Conservation (phyloP, 2,888 invertebrate genomes). For the Eupithecia abbreviata region DNA sequence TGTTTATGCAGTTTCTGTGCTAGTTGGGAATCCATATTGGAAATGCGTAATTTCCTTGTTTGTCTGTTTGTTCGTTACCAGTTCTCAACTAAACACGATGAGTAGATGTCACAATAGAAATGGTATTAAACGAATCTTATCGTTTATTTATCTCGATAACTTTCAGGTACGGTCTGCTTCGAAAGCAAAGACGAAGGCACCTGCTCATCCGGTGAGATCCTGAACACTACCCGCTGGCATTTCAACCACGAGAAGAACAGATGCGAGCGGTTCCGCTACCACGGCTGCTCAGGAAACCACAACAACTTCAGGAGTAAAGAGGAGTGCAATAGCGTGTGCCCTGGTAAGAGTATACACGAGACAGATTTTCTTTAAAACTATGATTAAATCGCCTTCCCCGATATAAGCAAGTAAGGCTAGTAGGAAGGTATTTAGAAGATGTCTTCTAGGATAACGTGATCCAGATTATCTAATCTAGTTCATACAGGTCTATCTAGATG, state of each 20-base stretch:
- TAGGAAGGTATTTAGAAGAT: not conserved
- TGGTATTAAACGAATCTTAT: not conserved
- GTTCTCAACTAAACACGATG: not conserved
- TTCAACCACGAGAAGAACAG: slow-evolving; percentile 91
- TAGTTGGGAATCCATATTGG: no score
- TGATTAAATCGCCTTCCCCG: not conserved
- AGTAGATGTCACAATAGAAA: not conserved
- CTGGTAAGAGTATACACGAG: slow-evolving; percentile 77
- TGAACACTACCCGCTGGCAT: slow-evolving; percentile 85
- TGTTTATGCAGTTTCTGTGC: no score
- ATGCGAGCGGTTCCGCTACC: slow-evolving; percentile 88
- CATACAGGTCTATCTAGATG: not conserved
- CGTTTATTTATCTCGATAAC: slow-evolving; percentile 74
- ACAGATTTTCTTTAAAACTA: not conserved
- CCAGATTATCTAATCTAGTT: not conserved
- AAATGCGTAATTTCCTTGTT: no score
- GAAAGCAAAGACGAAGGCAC: slow-evolving; percentile 86
- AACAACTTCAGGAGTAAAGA: slow-evolving; percentile 93
- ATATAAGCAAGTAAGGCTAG: not conserved
- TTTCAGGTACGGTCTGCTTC: slow-evolving; percentile 90
- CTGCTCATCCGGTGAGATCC: slow-evolving; percentile 75
- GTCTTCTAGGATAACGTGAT: not conserved
- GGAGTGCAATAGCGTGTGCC: slow-evolving; percentile 91
- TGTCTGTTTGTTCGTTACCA: not conserved
- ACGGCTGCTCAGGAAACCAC: slow-evolving; percentile 91